Conservation (phyloP, 2,113 vertebrate species). For the Nestor notabilis region DNA sequence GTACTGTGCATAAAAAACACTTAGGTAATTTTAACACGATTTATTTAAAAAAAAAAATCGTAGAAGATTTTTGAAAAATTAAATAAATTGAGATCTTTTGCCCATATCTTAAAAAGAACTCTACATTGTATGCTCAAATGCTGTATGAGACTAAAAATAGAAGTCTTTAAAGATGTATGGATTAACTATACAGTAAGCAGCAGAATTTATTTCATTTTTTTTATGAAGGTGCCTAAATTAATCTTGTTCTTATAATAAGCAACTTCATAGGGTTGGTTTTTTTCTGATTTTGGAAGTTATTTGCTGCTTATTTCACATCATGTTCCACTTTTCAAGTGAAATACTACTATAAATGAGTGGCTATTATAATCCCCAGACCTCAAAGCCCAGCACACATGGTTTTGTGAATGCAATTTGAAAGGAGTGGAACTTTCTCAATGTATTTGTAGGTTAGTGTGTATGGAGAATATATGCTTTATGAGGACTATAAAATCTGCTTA, state of each 20-base stretch:
- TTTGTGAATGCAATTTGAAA: conserved; percentile 34
- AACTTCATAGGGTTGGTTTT: neutral
- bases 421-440: conserved; percentile 10
- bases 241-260: conserved; percentile 7
- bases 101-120: neutral
- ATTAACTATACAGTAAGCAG: conserved; percentile 9
- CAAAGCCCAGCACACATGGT: conserved; percentile 42
- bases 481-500: conserved; percentile 37
- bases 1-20: neutral
- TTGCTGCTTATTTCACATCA: conserved; percentile 29
- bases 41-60: neutral
- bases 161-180: conserved; percentile 18
- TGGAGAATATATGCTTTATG: conserved; percentile 45
- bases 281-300: neutral
- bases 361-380: conserved; percentile 51
- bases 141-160: neutral
- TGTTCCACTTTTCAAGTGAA: conserved; percentile 54
- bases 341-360: neutral
- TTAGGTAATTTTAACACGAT: neutral
- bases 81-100: neutral
- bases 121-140: neutral
- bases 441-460: conserved; percentile 7
- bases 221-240: conserved; percentile 19
- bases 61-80: neutral
- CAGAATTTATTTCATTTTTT: conserved; percentile 8